Conservation (phyloP, 2,113 vertebrate genomes). For the Procavia capensis region DNA sequence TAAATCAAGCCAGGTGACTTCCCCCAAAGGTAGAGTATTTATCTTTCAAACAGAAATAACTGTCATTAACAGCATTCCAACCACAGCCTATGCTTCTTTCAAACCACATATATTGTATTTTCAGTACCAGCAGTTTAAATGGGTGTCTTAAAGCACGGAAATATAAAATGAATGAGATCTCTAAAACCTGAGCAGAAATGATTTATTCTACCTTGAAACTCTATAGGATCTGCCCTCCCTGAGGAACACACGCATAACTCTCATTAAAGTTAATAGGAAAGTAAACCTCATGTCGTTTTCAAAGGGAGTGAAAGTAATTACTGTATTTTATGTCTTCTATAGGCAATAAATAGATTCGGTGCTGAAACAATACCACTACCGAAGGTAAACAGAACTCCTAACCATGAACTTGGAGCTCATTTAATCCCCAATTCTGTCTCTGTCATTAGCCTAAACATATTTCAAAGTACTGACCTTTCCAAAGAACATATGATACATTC, state of each 20-base stretch:
- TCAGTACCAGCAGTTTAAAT: slow-evolving; percentile 51
- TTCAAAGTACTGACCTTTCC: slow-evolving; percentile 67
- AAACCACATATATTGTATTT: slow-evolving; percentile 66
- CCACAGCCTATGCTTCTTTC: slow-evolving; percentile 14
- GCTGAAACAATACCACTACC: slow-evolving; percentile 57
- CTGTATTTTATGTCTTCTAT: slow-evolving; percentile 77
- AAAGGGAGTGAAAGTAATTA: slow-evolving; percentile 74
- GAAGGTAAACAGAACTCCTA: slow-evolving; percentile 46
- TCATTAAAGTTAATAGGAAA: slow-evolving; percentile 84
- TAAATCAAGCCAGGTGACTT: background rate
- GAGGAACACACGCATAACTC: slow-evolving; percentile 73
- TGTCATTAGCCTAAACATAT: slow-evolving; percentile 76
- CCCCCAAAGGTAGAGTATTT: background rate
- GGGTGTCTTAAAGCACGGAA: slow-evolving; percentile 51
- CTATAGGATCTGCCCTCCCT: slow-evolving; percentile 59
- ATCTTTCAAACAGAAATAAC: slow-evolving; percentile 12
- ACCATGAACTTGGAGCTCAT: slow-evolving; percentile 37
- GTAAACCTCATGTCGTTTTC: slow-evolving; percentile 76
- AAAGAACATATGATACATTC: background rate
- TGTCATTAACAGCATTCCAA: slow-evolving; percentile 19
- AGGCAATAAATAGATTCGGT: slow-evolving; percentile 74
- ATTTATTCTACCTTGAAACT: slow-evolving; percentile 78
- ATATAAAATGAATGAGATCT: slow-evolving; percentile 41
- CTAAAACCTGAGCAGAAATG: slow-evolving; percentile 63
- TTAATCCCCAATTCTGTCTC: slow-evolving; percentile 67